Conservation (phyloP, 2,797 vertebrate species). For the Cheirogaleus major region DNA sequence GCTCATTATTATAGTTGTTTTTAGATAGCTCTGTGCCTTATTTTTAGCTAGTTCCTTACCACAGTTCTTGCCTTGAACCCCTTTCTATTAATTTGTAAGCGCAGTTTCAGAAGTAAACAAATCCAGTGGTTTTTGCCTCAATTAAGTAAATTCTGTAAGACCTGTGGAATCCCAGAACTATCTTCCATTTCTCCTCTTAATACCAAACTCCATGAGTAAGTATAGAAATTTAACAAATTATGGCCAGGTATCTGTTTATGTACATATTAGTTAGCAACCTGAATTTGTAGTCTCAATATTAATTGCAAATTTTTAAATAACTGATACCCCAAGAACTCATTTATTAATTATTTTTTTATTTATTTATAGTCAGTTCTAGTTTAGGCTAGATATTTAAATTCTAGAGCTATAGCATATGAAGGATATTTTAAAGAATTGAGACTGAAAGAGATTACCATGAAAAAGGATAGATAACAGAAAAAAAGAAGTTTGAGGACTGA, state of each 20-base stretch:
- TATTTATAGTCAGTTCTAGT: neutral
- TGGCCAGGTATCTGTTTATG: neutral
- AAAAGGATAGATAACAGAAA: neutral
- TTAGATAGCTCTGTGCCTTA: too few relatives aligned
- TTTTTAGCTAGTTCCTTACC: too few relatives aligned
- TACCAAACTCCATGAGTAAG: neutral
- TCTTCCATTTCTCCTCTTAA: neutral
- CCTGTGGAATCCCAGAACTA: neutral
- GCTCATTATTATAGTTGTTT: too few relatives aligned
- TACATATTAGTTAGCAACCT: neutral
- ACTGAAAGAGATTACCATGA: neutral
- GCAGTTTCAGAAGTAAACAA: neutral
- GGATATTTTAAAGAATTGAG: neutral
- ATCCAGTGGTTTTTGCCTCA: neutral
- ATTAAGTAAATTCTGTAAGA: neutral
- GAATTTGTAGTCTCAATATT: neutral
- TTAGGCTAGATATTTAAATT: neutral
- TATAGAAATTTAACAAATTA: neutral
- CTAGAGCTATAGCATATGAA: neutral
- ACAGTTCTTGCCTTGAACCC: too few relatives aligned
- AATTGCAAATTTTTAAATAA: neutral
- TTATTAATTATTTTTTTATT: neutral
- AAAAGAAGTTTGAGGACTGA: neutral
- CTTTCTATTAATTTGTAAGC: too few relatives aligned
- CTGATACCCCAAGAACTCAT: neutral